Percentiles rank a stretch among this genome's conserved stretches.
Conservation (phyloP, 2,797 vertebrate genomes). For the Macrochelys suwanniensis region DNA sequence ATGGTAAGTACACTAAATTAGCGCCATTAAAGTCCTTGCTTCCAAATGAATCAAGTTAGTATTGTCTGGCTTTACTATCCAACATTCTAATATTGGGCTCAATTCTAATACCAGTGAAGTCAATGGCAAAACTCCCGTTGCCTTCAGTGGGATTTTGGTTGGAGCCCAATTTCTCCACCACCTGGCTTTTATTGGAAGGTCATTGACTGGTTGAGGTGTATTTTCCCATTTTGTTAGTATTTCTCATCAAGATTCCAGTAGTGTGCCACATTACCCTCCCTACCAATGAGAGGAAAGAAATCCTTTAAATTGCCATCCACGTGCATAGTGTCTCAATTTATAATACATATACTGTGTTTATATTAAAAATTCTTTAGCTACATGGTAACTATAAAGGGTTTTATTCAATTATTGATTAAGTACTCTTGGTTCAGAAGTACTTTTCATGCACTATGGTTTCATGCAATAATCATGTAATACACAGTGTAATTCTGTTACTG, state of each 20-base stretch:
- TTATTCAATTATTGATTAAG: background rate
- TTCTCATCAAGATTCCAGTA: background rate
- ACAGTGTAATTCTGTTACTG: background rate
- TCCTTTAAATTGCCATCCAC: background rate
- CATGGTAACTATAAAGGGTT: background rate
- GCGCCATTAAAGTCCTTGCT: background rate
- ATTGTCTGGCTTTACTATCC: background rate
- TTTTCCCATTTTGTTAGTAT: background rate
- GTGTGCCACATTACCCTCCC: background rate
- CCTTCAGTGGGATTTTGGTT: rapidly evolving
- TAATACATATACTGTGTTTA: background rate
- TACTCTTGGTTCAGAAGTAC: background rate
- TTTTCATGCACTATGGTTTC: background rate
- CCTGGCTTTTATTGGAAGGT: background rate
- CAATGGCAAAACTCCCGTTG: background rate
- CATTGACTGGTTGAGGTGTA: background rate
- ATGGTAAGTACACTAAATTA: constrained; percentile 40
- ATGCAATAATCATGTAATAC: background rate
- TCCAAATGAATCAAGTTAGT: constrained; percentile 30
- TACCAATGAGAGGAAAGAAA: background rate
- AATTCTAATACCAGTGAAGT: background rate
- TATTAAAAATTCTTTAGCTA: background rate
- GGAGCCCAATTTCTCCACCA: background rate
- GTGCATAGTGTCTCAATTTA: background rate
- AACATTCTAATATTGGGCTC: background rate